phyloP scores from a whole-genome alignment of 2,113 vertebrate species.

The Numida meleagris region DNA sequence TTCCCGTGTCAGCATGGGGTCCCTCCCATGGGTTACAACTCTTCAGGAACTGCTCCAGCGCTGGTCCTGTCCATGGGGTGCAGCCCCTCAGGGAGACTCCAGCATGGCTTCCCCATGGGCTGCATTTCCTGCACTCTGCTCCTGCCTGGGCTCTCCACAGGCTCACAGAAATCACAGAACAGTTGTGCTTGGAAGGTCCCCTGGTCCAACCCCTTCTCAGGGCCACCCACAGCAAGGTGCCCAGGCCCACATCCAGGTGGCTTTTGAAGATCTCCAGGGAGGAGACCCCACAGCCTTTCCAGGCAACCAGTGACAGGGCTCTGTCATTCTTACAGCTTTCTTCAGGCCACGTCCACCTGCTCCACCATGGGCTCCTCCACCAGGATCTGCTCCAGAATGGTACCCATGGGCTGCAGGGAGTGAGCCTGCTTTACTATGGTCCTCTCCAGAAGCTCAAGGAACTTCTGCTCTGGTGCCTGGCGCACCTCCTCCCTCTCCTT shows the following conservation, averaged over 20 bases:
- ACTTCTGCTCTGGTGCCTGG: background rate
- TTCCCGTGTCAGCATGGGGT: background rate
- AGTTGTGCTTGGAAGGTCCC: background rate
- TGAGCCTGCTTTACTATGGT: background rate
- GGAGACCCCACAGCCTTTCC: background rate
- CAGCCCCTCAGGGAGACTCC: background rate
- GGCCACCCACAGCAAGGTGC: background rate
- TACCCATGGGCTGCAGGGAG: background rate
- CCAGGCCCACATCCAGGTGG: background rate
- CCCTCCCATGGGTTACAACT: background rate
- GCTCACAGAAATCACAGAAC: background rate
- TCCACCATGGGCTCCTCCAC: background rate
- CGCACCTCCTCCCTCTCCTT: background rate
- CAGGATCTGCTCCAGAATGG: background rate
- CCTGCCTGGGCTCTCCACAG: background rate
- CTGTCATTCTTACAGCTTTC: background rate
- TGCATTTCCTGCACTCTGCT: background rate
- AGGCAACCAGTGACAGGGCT: background rate
- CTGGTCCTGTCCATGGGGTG: fast-evolving
- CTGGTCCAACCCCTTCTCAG: background rate
- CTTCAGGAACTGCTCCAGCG: background rate
- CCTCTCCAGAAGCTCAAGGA: background rate
- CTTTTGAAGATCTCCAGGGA: background rate
- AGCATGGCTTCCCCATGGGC: background rate
- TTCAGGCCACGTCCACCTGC: background rate